Conservation (phyloP, 2,888 invertebrate species). For the Geotrupes spiniger region DNA sequence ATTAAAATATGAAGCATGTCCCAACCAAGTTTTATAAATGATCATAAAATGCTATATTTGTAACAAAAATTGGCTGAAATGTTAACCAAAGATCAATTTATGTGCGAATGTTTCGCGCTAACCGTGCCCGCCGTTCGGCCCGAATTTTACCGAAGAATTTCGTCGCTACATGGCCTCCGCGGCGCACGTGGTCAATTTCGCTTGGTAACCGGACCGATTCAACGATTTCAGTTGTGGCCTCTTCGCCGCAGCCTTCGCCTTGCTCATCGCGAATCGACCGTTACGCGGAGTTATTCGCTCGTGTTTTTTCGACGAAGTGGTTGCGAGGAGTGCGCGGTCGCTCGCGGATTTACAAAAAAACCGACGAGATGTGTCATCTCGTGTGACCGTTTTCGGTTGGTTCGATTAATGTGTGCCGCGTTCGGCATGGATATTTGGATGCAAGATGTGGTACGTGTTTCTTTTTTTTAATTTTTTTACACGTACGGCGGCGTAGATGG, state of each 20-base stretch:
- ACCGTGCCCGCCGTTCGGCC: background rate
- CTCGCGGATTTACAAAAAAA: too few relatives aligned
- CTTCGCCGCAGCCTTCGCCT: conserved; percentile 20
- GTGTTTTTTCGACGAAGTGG: background rate
- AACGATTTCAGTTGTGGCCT: conserved; percentile 25
- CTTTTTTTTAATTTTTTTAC: conserved; percentile 4
- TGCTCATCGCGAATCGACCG: conserved; percentile 2
- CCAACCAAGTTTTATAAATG: too few relatives aligned
- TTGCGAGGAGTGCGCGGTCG: background rate
- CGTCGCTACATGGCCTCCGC: conserved; percentile 11
- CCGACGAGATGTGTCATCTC: too few relatives aligned
- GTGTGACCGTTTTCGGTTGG: background rate
- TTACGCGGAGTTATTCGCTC: too few relatives aligned
- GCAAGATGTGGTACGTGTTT: conserved; percentile 48
- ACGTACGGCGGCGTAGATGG: background rate
- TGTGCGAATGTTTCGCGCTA: conserved; percentile 1
- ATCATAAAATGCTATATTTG: too few relatives aligned
- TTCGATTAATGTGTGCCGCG: conserved; percentile 27
- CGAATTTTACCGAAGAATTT: conserved; percentile 20
- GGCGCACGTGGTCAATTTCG: conserved; percentile 35
- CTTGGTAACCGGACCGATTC: conserved; percentile 32
- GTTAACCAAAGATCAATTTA: too few relatives aligned
- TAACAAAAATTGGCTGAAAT: too few relatives aligned
- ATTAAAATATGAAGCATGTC: too few relatives aligned
- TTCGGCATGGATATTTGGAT: conserved; percentile 48